Evolutionary conservation across 2,113 vertebrate genomes (phyloP), one percentile per base, ranked within the genome.

Genomic region (Patagioenas fasciata): DNA sequence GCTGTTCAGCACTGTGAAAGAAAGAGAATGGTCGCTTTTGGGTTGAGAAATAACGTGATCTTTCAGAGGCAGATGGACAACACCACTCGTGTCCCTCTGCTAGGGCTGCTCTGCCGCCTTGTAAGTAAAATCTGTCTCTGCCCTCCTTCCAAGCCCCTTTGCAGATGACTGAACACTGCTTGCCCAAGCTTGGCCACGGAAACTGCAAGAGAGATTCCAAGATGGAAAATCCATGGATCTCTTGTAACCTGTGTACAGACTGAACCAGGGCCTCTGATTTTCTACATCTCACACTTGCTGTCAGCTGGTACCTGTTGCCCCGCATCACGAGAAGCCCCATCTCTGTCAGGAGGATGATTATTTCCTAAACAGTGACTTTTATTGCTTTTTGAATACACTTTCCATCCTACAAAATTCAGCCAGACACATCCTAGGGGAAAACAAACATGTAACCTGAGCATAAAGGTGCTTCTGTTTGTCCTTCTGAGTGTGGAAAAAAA

Each of bases 281-380:
- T 32, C 51, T 32, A 29, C 74, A 28, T 44, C 42, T 44, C 42
- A 44, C 42, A 17, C 15, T 7, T 9, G 24, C 19, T 34, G 19
- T 29, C 56, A 57, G 34, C 42, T 6, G 0, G 6, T 31, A 58
- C 29, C 51, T 20, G 9, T 64, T 71, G 42, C 65, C 28, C 28
- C 23, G 36, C 21, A 15, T 29, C 2, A 3, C 0, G 1, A 34
- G 58, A 28, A 38, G 79, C 17, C 54, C 38, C 32, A 5, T 19
- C 17, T 11, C 40, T n/a, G 21, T 36, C 8, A 62, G 40, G 23
- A 70, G 20, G 11, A 32, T 11, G 4, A 34, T 42, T 69, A 36
- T 32, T n/a, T 42, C 62, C 62, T 56, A 20, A 50, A 19, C 7
- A 28, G 15, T 36, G 13, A 36, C 13, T 69, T 60, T 31, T 50